Evolutionary conservation across 2,113 vertebrate species (phyloP), one percentile per base, ranked within the genome.

Genomic region (Solea senegalensis): DNA sequence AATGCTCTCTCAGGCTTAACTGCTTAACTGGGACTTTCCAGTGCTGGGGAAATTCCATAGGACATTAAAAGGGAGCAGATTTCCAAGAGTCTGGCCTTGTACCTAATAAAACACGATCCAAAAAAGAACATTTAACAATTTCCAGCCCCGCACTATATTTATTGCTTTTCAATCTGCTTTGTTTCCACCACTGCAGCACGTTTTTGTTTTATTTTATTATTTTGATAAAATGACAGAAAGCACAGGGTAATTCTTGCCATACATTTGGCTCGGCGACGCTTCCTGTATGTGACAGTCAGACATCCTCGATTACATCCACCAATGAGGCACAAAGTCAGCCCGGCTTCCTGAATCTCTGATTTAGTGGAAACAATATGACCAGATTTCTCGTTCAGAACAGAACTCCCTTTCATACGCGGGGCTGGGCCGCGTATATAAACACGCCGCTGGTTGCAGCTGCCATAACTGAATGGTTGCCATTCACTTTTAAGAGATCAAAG

Each of bases 51-150:
- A 74, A 83, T 89, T 86, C 86, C 84, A 79, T 86, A 72, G 74
- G 72, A 79, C 72, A 74, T 85, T 74, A 67, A 76, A 62, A 67
- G 8, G 60, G 80, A 83, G 69, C 77, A 79, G 65, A 81, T 83
- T 85, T 83, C 87, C 78, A n/a, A 64, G 50, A 66, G 78, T 83
- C 81, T 86, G 80, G 74, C 66, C 82, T 77, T 72, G 74, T 67
- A 77, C 74, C 85, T 89, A 87, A 86, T 85, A 83, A 83, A 89
- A 83, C 76, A 78, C 8, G n/a, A 83, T 83, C 76, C 52, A 9
- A 67, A 65, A 41, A 72, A 68, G 61, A 70, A 67, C 71, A 59
- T 82, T 76, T 66, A 85, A 84, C 72, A 69, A 49, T 74, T 65
- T 78, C 87, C 80, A 83, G 76, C 62, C 52, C 21, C 77, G 34